Base-by-base conservation (phyloP, 1,140 invertebrate species). In the Sesamia nonagrioides region DNA sequence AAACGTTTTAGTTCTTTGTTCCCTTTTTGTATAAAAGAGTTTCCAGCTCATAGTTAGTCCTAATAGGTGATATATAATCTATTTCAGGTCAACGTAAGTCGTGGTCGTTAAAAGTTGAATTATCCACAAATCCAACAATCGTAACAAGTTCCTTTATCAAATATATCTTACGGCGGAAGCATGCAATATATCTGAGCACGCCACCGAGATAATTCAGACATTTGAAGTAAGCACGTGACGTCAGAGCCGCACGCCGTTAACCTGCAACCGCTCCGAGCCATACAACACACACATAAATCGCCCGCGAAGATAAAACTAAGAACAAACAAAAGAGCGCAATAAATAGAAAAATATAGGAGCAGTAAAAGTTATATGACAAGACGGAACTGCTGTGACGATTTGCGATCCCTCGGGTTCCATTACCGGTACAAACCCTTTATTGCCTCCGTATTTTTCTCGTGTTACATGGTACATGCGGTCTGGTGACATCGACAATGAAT, bases 331-430 rank as follows among this genome's bases (percentile, higher is more conserved):
- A 75, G 58, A 61, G 58, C 17, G 73, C 58, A 48, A 75, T 75
- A 75, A 75, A 75, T 75, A 75, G 73, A 63, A 75, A 75, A 75
- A 75, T 75, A 63, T 75, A 75, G 60, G 58, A 48, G 73, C 18
- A 63, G 73, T 75, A 75, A 75, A 75, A 75, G 27, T 75, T 75
- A 75, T 75, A 68, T 77, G 75, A 68, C 75, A 35, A 56, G 37
- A 27, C 48, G 54, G 56, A 66, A 75, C 56, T 50, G 73, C 58
- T 58, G 73, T 50, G 73, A 75, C 73, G 73, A 75, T 75, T 75
- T 75, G 73, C 73, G 73, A 50, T 75, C 73, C 73, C 58, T 15
- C 58, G 73, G 73, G 73, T 52, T 63, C 73, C 73, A 75, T 75
- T 75, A 63, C 73, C 13, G 73, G 42, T 48, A 75, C 73, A 61